Evolutionary conservation across 2,113 vertebrate species (phyloP), one percentile per base, ranked within the genome.

Genomic region (Scalopus aquaticus): DNA sequence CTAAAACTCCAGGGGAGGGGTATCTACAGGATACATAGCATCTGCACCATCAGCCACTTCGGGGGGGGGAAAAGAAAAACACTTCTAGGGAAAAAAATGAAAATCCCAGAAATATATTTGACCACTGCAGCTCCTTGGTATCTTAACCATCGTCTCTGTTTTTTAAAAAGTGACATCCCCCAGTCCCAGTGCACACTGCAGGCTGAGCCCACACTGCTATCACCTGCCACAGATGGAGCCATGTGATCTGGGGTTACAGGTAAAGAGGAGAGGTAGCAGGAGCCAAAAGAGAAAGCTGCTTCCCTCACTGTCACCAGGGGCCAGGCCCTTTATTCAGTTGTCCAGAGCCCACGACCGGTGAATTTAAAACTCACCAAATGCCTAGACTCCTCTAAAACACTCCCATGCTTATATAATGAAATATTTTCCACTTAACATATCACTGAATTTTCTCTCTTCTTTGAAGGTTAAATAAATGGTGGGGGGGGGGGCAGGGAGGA

Each of bases 401-500:
- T 24, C 32, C 20, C 39, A 24, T 73, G 90, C 58, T 91, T 83
- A 8, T 74, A 8, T 46, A 78, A 91, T 35, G 56, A 91, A 83
- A 89, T 91, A 64, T 19, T 42, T 77, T 87, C 90, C 67, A 64
- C 5, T 82, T 64, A 78, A 65, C 39, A 51, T 42, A 56, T 86
- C 37, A 51, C 26, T 32, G 64, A 44, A 69, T 15, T 15, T 35
- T 67, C 7, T 92, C n/a, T 90, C 44, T 67, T 76, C 49, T 92
- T 60, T 69, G 74, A 88, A 74, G 51, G 7, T 44, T 93, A 91
- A 80, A 56, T 85, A 81, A 82, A 77, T 74, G 35, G 24, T 70
- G n/a, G 9, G 8, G 88, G 37, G 49, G 60, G 93, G 72, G 78
- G 19, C 54, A 74, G 88, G 37, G 49, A 64, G 93, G 72, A 82